phyloP scores from a whole-genome alignment of 2,797 vertebrate species.

The Chromobotia macracanthus region DNA sequence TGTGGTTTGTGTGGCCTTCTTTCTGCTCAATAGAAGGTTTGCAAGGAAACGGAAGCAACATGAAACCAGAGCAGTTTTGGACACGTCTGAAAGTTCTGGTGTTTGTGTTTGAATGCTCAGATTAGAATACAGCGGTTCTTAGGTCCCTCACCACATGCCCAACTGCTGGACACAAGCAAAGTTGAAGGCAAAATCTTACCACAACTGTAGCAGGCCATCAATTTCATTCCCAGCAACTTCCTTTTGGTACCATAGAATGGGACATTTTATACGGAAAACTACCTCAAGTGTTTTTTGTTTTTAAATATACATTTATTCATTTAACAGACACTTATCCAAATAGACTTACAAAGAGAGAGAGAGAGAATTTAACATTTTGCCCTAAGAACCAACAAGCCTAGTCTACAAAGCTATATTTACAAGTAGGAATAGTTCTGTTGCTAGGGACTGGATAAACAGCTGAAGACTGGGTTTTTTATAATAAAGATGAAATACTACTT shows the following conservation, averaged over 20 bases:
- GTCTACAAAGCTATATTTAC: too few relatives aligned
- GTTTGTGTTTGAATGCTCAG: constrained; percentile 41
- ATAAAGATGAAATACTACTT: too few relatives aligned
- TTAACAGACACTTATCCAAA: too few relatives aligned
- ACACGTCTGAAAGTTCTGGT: constrained; percentile 34
- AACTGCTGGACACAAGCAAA: constrained; percentile 53
- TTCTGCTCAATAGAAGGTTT: constrained; percentile 38
- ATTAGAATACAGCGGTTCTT: constrained; percentile 49
- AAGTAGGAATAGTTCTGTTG: too few relatives aligned
- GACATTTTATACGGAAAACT: not conserved
- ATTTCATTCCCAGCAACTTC: constrained; percentile 47
- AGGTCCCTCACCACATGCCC: constrained; percentile 50
- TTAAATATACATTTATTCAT: too few relatives aligned
- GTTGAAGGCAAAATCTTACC: constrained; percentile 29
- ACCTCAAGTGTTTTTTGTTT: not conserved
- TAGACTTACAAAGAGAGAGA: too few relatives aligned
- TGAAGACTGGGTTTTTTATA: too few relatives aligned
- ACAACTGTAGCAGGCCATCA: constrained; percentile 41
- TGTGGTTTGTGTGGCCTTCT: constrained; percentile 53
- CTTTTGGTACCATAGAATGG: constrained; percentile 30
- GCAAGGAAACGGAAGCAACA: constrained; percentile 40
- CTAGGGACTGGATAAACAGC: too few relatives aligned
- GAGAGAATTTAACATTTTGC: too few relatives aligned
- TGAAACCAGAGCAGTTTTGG: constrained; percentile 54
- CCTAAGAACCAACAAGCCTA: too few relatives aligned